Conservation (phyloP, 1,140 invertebrate species). For the Acromyrmex heyeri region DNA sequence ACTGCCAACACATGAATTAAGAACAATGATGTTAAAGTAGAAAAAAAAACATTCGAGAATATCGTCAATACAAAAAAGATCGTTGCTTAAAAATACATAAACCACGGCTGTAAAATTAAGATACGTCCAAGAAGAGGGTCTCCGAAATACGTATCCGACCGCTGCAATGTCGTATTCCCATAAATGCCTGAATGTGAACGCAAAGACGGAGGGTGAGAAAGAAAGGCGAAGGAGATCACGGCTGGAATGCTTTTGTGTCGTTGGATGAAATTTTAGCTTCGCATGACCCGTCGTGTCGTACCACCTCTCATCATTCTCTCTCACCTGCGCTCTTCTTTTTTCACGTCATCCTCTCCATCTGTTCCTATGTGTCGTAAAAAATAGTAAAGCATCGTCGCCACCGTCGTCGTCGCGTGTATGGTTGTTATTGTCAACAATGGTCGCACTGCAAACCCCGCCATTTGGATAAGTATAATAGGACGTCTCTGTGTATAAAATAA, state of each 20-base stretch:
- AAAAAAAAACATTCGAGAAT: neutral
- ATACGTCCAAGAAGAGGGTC: neutral
- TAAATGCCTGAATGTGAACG: conserved; percentile 17
- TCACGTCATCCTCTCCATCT: conserved; percentile 43
- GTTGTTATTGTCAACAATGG: conserved; percentile 68
- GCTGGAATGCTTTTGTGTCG: conserved; percentile 61
- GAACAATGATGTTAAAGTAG: neutral
- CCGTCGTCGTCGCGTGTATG: conserved; percentile 64
- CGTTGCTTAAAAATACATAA: neutral
- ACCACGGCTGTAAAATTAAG: neutral
- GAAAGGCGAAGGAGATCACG: conserved; percentile 38
- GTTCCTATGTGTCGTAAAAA: conserved; percentile 55
- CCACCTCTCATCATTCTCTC: conserved; percentile 27
- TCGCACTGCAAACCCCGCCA: conserved; percentile 37
- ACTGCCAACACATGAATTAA: neutral
- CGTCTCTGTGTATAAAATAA: conserved; percentile 29
- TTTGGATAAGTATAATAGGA: conserved; percentile 21
- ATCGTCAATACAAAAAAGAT: neutral
- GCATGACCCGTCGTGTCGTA: conserved; percentile 54
- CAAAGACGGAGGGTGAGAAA: conserved; percentile 17
- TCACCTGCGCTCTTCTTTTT: conserved; percentile 51
- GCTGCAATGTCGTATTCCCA: conserved; percentile 15
- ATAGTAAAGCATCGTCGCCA: conserved; percentile 16
- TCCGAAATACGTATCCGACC: conserved; percentile 4
- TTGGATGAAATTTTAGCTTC: conserved; percentile 56